A percentile compares a stretch with the other conserved stretches of the same genome.
Conservation (phyloP, 2,888 invertebrate genomes). For the Linnaemya tessellans region DNA sequence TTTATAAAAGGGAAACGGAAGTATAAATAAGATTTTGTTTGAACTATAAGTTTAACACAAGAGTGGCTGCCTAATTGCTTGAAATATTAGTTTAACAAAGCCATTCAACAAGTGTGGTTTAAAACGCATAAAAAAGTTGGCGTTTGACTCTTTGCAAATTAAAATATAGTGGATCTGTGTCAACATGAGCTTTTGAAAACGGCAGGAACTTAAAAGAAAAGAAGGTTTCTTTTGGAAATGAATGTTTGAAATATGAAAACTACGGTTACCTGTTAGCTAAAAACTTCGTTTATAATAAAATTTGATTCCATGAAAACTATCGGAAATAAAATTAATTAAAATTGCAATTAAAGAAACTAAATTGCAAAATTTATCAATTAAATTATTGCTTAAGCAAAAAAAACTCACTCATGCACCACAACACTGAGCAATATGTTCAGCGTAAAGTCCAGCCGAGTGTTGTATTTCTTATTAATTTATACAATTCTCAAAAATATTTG, state of each 20-base stretch:
- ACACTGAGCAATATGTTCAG: constrained; percentile 13
- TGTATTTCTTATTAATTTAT: constrained; percentile 41
- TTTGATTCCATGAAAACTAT: too few species aligned
- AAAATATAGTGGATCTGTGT: not conserved
- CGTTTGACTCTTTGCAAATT: not conserved
- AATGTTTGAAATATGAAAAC: not conserved
- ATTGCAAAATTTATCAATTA: not conserved
- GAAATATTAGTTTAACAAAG: not conserved
- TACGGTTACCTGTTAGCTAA: too few species aligned
- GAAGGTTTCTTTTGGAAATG: not conserved
- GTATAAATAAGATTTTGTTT: not conserved
- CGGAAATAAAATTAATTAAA: too few species aligned
- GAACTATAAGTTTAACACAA: not conserved
- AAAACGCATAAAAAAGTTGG: not conserved
- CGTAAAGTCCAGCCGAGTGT: not conserved
- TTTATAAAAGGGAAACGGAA: constrained; percentile 35
- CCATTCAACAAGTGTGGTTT: constrained; percentile 45
- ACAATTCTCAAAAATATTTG: constrained; percentile 32
- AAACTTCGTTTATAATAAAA: too few species aligned
- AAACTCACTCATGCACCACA: not conserved
- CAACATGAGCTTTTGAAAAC: not conserved
- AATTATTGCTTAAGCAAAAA: not conserved
- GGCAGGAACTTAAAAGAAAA: not conserved
- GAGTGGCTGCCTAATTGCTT: not conserved
- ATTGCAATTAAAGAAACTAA: not conserved